Evolutionary conservation across 2,797 vertebrate species (phyloP).

Genomic region (Galago senegalensis): DNA sequence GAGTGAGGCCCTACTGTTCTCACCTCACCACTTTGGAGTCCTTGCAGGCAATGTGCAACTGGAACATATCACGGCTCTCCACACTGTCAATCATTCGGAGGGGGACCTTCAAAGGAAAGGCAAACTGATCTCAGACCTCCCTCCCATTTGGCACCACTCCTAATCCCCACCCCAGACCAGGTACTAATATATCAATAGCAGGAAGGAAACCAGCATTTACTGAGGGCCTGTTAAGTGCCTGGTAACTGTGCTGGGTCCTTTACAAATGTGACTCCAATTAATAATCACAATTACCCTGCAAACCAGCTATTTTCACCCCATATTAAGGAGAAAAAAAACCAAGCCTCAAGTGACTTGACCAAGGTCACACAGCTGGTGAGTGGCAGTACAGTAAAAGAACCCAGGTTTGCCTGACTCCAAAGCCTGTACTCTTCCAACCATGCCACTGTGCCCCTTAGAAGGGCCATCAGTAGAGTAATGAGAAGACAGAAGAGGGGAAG

Average conservation of each 20-base stretch:
- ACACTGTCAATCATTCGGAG: constrained; percentile 98
- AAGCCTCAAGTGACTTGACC: neutral
- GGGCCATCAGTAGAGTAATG: constrained; percentile 83
- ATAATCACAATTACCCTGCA: constrained; percentile 24
- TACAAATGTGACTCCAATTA: constrained; percentile 1
- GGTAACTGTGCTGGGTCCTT: neutral
- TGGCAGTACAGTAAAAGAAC: neutral
- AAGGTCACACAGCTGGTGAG: constrained; percentile 44
- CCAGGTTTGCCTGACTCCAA: neutral
- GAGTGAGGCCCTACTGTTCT: neutral
- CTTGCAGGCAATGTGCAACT: constrained; percentile 99
- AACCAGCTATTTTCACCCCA: neutral
- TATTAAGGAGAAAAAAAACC: constrained; percentile 58
- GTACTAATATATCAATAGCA: neutral
- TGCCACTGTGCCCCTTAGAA: constrained; percentile 64
- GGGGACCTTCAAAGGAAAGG: constrained; percentile 94
- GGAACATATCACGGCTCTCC: constrained; percentile 99
- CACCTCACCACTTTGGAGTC: constrained; percentile 99
- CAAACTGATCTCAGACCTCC: neutral
- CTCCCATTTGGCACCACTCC: constrained; percentile 63
- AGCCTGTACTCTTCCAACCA: constrained; percentile 46
- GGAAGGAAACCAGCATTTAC: neutral
- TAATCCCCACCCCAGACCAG: neutral
- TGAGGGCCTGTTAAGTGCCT: neutral
- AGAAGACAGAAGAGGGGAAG: constrained; percentile 85